Evolutionary conservation across 2,113 vertebrate genomes (phyloP), one percentile per base, ranked within the genome.

Genomic region (Indicator maculatus): DNA sequence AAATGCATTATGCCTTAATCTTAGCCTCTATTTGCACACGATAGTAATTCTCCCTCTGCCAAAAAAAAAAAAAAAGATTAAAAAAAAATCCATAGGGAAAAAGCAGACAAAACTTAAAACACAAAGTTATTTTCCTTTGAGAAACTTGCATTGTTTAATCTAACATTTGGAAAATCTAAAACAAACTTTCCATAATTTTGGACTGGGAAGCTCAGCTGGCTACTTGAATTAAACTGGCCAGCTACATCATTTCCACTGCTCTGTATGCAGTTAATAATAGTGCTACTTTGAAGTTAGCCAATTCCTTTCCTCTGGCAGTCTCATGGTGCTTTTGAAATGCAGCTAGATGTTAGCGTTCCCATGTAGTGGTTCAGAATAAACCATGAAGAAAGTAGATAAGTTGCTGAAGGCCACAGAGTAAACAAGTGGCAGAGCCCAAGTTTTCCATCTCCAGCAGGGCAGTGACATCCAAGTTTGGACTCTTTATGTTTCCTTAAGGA

Each of bases 261-360:
- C 88, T 81, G 53, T 50, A 63, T 67, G 82, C 64, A 83, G 72
- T 93, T 96, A 86, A 91, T 93, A 93, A 91, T 36, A 85, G 60
- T 17, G 59, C 7, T 80, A 71, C 79, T 95, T 93, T 91, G 91
- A 95, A 95, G 89, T 90, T 83, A 83, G 72, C 58, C 89, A 80
- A 86, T 95, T 95, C 75, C 52, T 95, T 93, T 78, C 53, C 65
- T 83, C 85, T 67, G 83, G 76, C 81, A 56, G 82, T 77, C 82
- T 91, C 67, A 17, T 38, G 47, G 87, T 78, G 56, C 70, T 95
- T 95, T 83, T 86, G 65, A 91, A 93, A 90, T 74, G 61, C 36
- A 69, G 44, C 50, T 86, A 83, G 66, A 86, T 75, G 15, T 86
- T 95, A 81, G 85, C 88, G 81, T 83, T 88, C 75, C 47, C 61